phyloP scores from a whole-genome alignment of 2,888 invertebrate species.

The Dasysyrphus tricinctus region DNA sequence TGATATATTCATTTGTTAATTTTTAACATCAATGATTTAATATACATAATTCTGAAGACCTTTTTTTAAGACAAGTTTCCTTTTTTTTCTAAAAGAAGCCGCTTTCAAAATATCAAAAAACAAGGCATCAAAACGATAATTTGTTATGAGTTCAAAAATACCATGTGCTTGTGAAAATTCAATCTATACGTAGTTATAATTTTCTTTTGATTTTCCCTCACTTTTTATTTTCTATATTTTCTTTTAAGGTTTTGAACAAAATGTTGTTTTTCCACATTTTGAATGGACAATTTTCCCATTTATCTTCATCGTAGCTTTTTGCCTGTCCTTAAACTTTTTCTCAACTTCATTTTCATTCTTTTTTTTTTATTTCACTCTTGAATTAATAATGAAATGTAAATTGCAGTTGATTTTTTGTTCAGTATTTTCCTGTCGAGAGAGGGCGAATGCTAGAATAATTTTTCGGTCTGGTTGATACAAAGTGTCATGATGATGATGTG shows the following conservation, averaged over 20 bases:
- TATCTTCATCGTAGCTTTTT: slow-evolving; percentile 11
- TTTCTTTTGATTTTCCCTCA: neutral
- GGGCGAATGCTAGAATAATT: slow-evolving; percentile 52
- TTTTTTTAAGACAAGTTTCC: no score
- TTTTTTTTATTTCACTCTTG: slow-evolving; percentile 26
- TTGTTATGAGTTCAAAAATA: no score
- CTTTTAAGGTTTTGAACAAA: neutral
- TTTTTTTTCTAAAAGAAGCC: no score
- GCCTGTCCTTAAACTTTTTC: slow-evolving; percentile 12
- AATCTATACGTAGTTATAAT: neutral
- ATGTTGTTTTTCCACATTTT: neutral
- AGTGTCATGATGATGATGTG: slow-evolving; percentile 63
- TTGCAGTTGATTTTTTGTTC: slow-evolving; percentile 52
- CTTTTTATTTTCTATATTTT: no score
- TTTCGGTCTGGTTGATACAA: slow-evolving; percentile 67
- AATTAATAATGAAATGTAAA: slow-evolving; percentile 74
- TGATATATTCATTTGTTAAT: no score
- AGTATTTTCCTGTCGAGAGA: slow-evolving; percentile 2
- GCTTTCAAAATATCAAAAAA: no score
- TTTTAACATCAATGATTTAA: no score
- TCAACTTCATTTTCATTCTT: slow-evolving; percentile 1
- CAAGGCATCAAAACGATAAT: no score
- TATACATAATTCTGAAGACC: no score
- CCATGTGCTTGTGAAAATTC: no score
- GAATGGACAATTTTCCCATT: slow-evolving; percentile 3